Base-by-base conservation (phyloP, 2,113 vertebrate species). In the Dromas ardeola region DNA sequence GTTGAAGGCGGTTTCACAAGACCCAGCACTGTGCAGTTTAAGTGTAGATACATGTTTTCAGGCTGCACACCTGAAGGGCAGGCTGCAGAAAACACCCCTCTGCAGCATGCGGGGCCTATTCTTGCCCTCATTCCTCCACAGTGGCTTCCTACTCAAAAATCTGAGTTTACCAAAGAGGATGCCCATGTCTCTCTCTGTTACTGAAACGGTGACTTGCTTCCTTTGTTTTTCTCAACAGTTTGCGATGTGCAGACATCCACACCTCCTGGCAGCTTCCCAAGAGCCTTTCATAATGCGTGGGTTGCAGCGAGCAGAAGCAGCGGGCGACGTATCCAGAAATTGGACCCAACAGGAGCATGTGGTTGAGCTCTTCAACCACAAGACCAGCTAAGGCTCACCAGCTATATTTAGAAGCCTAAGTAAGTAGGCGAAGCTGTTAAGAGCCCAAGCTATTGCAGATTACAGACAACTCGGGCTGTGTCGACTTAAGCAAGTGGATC, bases 351-450 rank as follows among this genome's bases (percentile, higher is more conserved):
- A 55, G 52, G 26, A 81, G 10, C 4, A 13, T 30, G 32, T 36
- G 42, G 9, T 5, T 81, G 67, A 95, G 83, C 59, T 63, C 29
- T 43, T 91, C 56, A 59, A 21, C 18, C 65, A 50, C 1, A 3
- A 76, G 77, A 71, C 26, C 56, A 63, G 81, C 66, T 72, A 72
- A 81, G 61, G 62, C 82, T 90, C 67, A 36, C 50, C 38, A 70
- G 58, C 27, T 87, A 71, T 89, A 84, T 89, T 96, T 93, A 96
- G 87, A 52, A 78, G 61, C 12, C 47, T 70, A 74, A 88, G 61
- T 50, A 93, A 86, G 69, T 9, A 71, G 55, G 23, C 1, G 0
- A 94, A 87, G 56, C 81, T 87, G 66, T 67, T 76, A 74, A 89
- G 52, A 91, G 16, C 49, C 43, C 79, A 73, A 30, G 71, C 12